Conservation (phyloP, 2,797 vertebrate genomes). For the Ispidina picta region DNA sequence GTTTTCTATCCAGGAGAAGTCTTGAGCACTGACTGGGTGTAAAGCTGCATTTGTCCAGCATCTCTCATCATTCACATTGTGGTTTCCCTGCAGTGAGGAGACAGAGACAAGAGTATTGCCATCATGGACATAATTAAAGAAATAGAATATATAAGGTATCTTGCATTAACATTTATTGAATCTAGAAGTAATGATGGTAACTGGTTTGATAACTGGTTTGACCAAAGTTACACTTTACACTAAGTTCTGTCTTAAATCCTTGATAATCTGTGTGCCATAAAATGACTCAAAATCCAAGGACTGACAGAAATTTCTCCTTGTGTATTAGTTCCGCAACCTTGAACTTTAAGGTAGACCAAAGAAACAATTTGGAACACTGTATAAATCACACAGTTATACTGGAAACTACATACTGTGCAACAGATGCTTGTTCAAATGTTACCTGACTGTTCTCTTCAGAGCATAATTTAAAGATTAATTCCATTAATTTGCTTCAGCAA, state of each 20-base stretch:
- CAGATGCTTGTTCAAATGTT: background rate
- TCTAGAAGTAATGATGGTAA: background rate
- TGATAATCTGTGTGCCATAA: background rate
- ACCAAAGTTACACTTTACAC: background rate
- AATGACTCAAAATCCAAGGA: background rate
- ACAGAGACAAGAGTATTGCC: background rate
- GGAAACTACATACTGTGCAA: background rate
- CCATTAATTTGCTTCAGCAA: slow-evolving; percentile 1
- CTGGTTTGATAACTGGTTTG: background rate
- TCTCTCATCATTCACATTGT: background rate
- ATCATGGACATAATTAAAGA: background rate
- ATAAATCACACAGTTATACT: background rate
- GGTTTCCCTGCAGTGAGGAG: background rate
- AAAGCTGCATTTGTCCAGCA: background rate
- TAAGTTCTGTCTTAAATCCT: background rate
- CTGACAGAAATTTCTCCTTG: background rate
- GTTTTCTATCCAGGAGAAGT: background rate
- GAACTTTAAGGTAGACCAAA: slow-evolving; percentile 9
- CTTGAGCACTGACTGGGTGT: fast-evolving
- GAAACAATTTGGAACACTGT: background rate
- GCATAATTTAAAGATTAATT: slow-evolving; percentile 47
- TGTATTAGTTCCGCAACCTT: background rate
- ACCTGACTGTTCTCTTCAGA: background rate
- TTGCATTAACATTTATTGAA: background rate
- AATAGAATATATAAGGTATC: background rate